Conservation (phyloP, 64 coral and sea anemone species). For the Acropora yongei region DNA sequence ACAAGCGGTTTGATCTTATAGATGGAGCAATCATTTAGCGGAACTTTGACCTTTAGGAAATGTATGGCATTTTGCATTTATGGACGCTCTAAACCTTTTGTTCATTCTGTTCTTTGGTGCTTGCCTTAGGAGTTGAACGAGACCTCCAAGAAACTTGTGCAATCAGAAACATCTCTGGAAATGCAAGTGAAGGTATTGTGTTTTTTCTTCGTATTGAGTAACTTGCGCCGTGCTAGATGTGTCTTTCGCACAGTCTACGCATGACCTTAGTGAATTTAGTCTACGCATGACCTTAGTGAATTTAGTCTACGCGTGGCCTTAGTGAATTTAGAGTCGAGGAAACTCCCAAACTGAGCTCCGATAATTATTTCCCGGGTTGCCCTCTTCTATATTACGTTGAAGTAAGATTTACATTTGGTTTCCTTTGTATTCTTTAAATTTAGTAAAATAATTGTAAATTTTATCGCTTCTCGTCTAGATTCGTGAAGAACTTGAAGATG, state of each 20-base stretch:
- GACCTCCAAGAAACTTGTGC: slow-evolving; percentile 61
- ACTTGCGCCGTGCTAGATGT: no score
- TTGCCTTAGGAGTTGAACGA: slow-evolving; percentile 58
- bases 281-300: no score
- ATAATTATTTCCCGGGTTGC: no score
- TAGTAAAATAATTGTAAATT: not conserved
- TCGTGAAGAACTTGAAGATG: slow-evolving; percentile 78
- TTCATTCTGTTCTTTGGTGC: not conserved
- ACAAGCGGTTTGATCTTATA: no score
- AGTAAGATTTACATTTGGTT: not conserved
- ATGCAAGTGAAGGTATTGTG: slow-evolving; percentile 79
- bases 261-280: no score
- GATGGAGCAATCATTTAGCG: no score
- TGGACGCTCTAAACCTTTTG: not conserved
- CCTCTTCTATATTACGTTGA: not conserved
- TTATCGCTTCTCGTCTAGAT: slow-evolving; percentile 21
- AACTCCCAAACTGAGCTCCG: no score
- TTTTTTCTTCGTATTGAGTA: not conserved
- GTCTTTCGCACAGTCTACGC: no score
- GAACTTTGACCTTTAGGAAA: no score
- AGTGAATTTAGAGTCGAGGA: no score
- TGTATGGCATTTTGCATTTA: not conserved
- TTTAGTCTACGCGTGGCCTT: no score
- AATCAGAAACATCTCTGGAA: slow-evolving; percentile 70
- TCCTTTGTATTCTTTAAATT: not conserved